A percentile compares a stretch with the other conserved stretches of the same genome.
Evolutionary conservation across 1,140 invertebrate species (phyloP).

Genomic region (Protaetia brevitarsis): DNA sequence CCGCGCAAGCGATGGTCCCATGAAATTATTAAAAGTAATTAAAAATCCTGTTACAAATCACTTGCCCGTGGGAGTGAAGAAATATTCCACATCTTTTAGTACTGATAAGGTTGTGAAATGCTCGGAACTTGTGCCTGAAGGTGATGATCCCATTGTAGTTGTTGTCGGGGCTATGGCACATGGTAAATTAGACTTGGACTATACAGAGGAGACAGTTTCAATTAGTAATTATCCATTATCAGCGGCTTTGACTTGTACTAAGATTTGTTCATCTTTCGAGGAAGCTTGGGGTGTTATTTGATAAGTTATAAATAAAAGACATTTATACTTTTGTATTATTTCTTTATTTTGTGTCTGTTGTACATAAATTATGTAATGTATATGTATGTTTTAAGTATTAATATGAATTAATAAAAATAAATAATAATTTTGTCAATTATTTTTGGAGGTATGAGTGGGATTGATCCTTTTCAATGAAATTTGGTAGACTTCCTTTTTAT

Average conservation of each 20-base stretch:
- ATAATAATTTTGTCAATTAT: too few species aligned
- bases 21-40: constrained; percentile 94
- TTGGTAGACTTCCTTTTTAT: too few species aligned
- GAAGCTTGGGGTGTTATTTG: constrained; percentile 87
- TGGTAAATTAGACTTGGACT: constrained; percentile 88
- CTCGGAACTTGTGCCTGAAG: constrained; percentile 73
- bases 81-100: constrained; percentile 88
- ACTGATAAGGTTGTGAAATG: constrained; percentile 75
- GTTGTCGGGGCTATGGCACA: constrained; percentile 97
- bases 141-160: constrained; percentile 82
- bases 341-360: not conserved
- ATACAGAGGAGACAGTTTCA: constrained; percentile 85
- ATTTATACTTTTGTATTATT: not conserved
- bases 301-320: constrained; percentile 34
- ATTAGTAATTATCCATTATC: constrained; percentile 96
- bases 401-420: too few species aligned
- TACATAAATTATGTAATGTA: not conserved
- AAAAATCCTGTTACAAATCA: constrained; percentile 96
- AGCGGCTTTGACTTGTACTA: constrained; percentile 92
- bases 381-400: not conserved
- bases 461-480: too few species aligned
- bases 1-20: constrained; percentile 80
- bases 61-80: constrained; percentile 91
- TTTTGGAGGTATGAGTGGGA: too few species aligned
- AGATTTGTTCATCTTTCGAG: constrained; percentile 96